phyloP scores from a whole-genome alignment of 2,888 invertebrate genomes.

The Fissipunctia ypsillon region DNA sequence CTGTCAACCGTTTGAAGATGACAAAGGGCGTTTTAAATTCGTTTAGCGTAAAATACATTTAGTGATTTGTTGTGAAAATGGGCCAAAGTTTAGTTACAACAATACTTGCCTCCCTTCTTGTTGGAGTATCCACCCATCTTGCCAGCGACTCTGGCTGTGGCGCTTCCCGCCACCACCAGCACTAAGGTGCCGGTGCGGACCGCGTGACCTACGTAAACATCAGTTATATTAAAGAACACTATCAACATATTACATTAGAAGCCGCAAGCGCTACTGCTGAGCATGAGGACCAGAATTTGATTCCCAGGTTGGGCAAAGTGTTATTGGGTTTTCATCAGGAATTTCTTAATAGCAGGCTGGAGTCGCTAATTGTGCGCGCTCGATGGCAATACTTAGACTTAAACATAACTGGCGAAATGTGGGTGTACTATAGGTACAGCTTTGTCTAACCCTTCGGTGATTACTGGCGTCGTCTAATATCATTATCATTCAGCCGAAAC shows the following conservation, averaged over 20 bases:
- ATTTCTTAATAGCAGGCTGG: background rate
- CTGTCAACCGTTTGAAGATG: background rate
- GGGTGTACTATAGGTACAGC: background rate
- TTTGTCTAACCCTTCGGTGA: background rate
- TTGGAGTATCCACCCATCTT: slow-evolving; percentile 95
- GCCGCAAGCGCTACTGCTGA: background rate
- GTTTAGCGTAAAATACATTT: background rate
- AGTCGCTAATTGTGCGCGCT: no score
- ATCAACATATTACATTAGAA: background rate
- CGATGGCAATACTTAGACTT: background rate
- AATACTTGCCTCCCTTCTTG: slow-evolving; percentile 92
- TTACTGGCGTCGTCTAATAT: no score
- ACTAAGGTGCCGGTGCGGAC: slow-evolving; percentile 80
- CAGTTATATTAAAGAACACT: background rate
- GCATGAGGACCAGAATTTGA: background rate
- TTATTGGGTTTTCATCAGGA: background rate
- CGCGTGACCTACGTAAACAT: slow-evolving; percentile 71
- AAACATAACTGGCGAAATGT: background rate
- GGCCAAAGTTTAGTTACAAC: background rate
- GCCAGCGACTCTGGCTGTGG: slow-evolving; percentile 94
- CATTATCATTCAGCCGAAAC: no score
- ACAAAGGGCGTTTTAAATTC: background rate
- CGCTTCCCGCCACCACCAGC: slow-evolving; percentile 86
- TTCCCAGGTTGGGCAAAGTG: background rate
- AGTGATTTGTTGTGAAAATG: background rate